Evolutionary conservation across 2,113 vertebrate species (phyloP).

Genomic region (Gymnobelideus leadbeateri): DNA sequence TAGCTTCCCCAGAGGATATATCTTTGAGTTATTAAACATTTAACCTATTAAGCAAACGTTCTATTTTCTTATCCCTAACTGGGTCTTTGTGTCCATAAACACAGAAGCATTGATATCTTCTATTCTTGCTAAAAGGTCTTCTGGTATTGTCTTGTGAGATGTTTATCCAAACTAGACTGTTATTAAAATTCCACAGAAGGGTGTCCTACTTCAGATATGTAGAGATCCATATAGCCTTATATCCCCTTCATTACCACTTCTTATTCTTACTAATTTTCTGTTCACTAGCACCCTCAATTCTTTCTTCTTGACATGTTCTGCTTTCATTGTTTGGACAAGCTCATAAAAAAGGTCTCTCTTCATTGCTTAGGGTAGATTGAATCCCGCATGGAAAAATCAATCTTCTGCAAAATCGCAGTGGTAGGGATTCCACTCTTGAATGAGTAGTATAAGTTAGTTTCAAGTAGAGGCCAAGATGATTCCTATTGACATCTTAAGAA

Average conservation of each 20-base stretch:
- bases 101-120: background rate
- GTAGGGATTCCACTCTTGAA: background rate
- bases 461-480: conserved; percentile 7
- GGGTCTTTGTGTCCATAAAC: background rate
- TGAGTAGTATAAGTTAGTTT: background rate
- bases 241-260: background rate
- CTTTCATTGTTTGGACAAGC: background rate
- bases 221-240: background rate
- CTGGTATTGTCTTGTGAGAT: background rate
- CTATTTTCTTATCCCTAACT: background rate
- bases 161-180: background rate
- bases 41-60: background rate
- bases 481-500: background rate
- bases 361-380: conserved; percentile 44
- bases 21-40: background rate
- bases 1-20: background rate
- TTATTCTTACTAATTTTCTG: background rate
- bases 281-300: background rate
- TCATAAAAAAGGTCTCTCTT: conserved; percentile 9
- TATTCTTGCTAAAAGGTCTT: background rate
- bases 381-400: conserved; percentile 2
- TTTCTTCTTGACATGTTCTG: background rate
- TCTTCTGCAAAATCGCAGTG: background rate
- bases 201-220: background rate
- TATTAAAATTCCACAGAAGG: background rate